A percentile compares a stretch with the other conserved stretches of the same genome.
These are phyloP conservation scores for Heterocephalus glaber DNA, from an alignment of 2,113 vertebrate genomes.

Conservation along the genomic window DNA sequence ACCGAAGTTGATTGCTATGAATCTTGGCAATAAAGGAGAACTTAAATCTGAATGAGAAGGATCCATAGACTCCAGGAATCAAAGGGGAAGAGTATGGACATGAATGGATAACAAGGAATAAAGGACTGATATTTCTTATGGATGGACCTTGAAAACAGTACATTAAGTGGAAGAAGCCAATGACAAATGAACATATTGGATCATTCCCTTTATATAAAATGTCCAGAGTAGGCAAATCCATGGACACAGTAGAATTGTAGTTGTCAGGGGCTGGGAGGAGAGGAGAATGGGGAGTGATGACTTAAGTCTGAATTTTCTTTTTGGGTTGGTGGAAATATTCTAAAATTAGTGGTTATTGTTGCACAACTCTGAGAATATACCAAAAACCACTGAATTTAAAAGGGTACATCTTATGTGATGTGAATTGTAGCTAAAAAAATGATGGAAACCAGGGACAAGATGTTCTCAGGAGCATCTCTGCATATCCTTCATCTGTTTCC, in stretches of 20 bases:
- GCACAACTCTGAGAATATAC: neutral
- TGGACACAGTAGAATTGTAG: neutral
- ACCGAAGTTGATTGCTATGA: neutral
- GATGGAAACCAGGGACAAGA: neutral
- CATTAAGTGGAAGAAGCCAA: neutral
- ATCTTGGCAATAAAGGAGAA: neutral
- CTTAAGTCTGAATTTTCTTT: neutral
- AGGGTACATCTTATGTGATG: neutral
- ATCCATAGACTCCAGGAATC: neutral
- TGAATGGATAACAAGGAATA: neutral
- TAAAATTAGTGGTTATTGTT: neutral
- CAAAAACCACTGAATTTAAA: neutral
- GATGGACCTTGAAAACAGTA: neutral
- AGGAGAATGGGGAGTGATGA: too few relatives aligned
- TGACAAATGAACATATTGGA: neutral
- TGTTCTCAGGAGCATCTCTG: neutral
- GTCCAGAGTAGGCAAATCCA: neutral
- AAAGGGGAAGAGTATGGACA: too few relatives aligned
- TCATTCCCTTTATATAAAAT: neutral
- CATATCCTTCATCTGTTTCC: neutral
- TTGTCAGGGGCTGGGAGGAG: neutral
- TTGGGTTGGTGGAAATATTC: neutral
- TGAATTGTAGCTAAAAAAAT: neutral
- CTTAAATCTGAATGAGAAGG: neutral
- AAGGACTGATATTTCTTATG: neutral